These are phyloP conservation scores for Danaus plexippus DNA, from an alignment of 1,140 invertebrate genomes.

Conservation along the genomic window DNA sequence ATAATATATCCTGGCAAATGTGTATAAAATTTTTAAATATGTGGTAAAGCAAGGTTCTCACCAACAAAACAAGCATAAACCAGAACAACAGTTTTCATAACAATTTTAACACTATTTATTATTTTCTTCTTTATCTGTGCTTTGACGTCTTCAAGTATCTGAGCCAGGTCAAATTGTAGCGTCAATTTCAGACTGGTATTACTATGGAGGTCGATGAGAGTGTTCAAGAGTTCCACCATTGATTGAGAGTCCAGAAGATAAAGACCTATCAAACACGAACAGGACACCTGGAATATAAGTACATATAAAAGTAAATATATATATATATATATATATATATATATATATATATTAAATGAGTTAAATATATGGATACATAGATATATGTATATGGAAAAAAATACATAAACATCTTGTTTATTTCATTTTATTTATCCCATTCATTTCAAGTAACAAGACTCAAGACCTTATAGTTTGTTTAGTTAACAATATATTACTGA, in stretches of 20 bases:
- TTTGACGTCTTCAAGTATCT: constrained; percentile 66
- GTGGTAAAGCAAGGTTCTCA: constrained; percentile 41
- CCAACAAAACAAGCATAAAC: constrained; percentile 78
- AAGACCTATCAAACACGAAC: constrained; percentile 76
- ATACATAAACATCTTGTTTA: too few relatives aligned
- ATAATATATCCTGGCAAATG: too few relatives aligned
- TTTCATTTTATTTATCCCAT: neutral
- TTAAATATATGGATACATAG: too few relatives aligned
- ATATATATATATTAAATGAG: too few relatives aligned
- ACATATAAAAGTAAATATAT: neutral
- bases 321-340: neutral
- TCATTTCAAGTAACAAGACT: neutral
- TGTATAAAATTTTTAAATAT: too few relatives aligned
- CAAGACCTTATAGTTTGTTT: too few relatives aligned
- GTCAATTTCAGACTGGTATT: constrained; percentile 66
- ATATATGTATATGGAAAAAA: too few relatives aligned
- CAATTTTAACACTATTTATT: constrained; percentile 69
- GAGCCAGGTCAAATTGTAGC: constrained; percentile 54
- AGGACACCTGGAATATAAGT: constrained; percentile 69
- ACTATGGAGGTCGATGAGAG: constrained; percentile 67
- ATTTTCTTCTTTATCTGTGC: constrained; percentile 71
- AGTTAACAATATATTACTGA: too few relatives aligned
- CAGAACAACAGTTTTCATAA: constrained; percentile 72
- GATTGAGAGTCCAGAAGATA: constrained; percentile 73
- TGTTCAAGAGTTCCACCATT: constrained; percentile 66